Conservation (phyloP, 1,140 invertebrate genomes). For the Venturia canescens region DNA sequence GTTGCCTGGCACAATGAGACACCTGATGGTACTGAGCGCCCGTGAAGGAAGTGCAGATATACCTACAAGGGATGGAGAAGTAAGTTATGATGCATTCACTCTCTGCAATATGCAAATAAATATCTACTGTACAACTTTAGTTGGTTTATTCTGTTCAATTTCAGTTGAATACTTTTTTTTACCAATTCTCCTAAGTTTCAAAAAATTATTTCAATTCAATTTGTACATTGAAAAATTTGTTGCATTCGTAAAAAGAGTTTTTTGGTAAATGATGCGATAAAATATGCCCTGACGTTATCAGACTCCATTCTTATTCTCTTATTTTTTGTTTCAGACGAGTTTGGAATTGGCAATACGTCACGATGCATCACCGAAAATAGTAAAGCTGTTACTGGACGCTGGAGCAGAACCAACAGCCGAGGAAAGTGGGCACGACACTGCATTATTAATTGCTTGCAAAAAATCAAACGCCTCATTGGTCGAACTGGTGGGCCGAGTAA, state of each 20-base stretch:
- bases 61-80: conserved; percentile 38
- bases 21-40: conserved; percentile 37
- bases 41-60: conserved; percentile 46
- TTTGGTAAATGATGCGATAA: no score
- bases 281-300: no score
- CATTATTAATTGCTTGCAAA: conserved; percentile 50
- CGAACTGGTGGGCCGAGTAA: conserved; percentile 41
- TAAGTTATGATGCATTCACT: background rate
- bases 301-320: no score
- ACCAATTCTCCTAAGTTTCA: no score
- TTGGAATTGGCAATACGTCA: conserved; percentile 50
- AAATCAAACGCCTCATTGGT: conserved; percentile 1
- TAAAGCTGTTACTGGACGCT: conserved; percentile 40
- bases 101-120: background rate
- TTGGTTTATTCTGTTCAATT: no score
- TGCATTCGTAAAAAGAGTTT: no score
- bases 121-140: no score
- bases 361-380: conserved; percentile 35
- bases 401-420: conserved; percentile 47
- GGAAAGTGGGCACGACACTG: conserved; percentile 45
- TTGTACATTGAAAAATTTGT: no score
- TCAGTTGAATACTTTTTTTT: no score
- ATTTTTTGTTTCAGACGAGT: conserved; percentile 49
- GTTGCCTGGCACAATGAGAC: conserved; percentile 9
- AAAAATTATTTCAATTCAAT: no score